A percentile compares a stretch with the other conserved stretches of the same genome.
Evolutionary conservation across 2,888 invertebrate species (phyloP).

Genomic region (Cephus spinipes): DNA sequence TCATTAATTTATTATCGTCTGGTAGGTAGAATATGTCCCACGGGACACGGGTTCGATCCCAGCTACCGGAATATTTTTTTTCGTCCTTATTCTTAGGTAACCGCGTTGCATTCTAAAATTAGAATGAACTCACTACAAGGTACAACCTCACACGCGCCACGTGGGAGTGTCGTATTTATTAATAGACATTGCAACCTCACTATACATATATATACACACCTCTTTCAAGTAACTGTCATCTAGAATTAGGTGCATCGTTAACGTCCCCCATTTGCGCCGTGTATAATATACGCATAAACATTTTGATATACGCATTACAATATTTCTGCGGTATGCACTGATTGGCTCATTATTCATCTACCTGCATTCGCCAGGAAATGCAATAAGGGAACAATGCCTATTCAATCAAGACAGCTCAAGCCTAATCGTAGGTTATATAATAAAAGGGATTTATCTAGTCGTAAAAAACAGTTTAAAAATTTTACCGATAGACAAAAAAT

Average conservation of each 20-base stretch:
- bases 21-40: conserved; percentile 73
- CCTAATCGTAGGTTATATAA: neutral
- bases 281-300: neutral
- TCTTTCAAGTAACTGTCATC: neutral
- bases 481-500: neutral
- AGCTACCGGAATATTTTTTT: conserved; percentile 71
- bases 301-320: neutral
- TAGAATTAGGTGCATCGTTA: neutral
- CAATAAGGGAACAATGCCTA: neutral
- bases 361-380: neutral
- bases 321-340: neutral
- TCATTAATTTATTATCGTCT: conserved; percentile 69
- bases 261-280: neutral
- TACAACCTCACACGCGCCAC: neutral
- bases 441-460: neutral
- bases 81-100: neutral
- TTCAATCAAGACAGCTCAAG: neutral
- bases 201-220: neutral
- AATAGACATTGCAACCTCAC: neutral
- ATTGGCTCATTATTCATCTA: neutral
- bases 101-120: neutral
- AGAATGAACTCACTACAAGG: neutral
- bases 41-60: conserved; percentile 74
- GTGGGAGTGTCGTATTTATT: neutral
- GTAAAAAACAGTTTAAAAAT: neutral